These are phyloP conservation scores for Psittacula cyanocephala DNA, from an alignment of 2,113 vertebrate genomes.

Conservation along the genomic window DNA sequence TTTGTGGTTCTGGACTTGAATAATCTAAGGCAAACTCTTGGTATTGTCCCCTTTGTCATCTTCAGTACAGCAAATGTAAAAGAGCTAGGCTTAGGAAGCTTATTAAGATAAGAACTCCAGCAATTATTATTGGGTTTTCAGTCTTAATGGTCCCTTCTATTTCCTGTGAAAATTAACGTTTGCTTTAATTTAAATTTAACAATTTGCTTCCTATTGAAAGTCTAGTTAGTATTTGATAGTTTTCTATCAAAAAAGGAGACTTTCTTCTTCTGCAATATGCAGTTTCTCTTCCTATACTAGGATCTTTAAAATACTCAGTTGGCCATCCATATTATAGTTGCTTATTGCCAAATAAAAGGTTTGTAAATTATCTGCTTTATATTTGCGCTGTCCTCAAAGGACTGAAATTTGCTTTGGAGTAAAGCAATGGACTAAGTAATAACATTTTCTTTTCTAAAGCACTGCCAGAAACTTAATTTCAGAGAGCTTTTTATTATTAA, in stretches of 20 bases:
- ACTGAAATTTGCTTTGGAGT: constrained; percentile 52
- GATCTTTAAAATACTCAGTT: constrained; percentile 3
- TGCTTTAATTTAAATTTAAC: neutral
- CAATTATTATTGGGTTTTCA: neutral
- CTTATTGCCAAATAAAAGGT: constrained; percentile 44
- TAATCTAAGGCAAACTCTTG: neutral
- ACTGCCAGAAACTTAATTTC: constrained; percentile 59
- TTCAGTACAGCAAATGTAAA: neutral
- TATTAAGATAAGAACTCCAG: constrained; percentile 3
- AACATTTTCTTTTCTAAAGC: constrained; percentile 38
- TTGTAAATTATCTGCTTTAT: constrained; percentile 57
- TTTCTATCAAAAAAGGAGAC: neutral
- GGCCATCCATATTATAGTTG: neutral
- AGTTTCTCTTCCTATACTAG: neutral
- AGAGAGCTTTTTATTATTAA: constrained; percentile 44
- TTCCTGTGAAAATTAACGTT: neutral
- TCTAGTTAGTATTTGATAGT: neutral
- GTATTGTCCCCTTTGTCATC: neutral
- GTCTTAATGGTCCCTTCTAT: neutral
- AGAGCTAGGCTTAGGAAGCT: neutral
- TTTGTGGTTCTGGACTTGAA: neutral
- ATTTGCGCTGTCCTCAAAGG: constrained; percentile 43
- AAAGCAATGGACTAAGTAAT: constrained; percentile 54
- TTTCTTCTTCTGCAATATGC: neutral
- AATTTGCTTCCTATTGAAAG: neutral